phyloP scores from a whole-genome alignment of 2,797 vertebrate species.

The Onychomys arenicola region DNA sequence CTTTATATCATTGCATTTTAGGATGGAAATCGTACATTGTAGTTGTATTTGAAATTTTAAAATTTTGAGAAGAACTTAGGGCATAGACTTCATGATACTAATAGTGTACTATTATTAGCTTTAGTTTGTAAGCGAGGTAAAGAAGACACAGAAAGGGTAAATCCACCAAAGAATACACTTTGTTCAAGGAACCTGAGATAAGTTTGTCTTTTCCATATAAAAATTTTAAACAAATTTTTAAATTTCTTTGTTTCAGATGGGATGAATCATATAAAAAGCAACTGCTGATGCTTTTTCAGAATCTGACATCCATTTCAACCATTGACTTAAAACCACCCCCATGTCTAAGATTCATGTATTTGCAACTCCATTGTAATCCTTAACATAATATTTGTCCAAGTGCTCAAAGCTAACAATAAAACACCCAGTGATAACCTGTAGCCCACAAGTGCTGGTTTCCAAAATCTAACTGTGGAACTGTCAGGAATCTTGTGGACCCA shows the following conservation, averaged over 20 bases:
- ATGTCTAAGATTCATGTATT: not conserved
- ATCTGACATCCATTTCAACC: not conserved
- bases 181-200: not conserved
- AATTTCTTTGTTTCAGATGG: constrained; percentile 2
- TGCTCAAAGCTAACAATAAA: not conserved
- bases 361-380: not conserved
- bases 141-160: not conserved
- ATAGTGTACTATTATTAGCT: not conserved
- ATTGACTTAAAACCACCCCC: not conserved
- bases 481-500: not conserved
- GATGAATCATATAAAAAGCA: not conserved
- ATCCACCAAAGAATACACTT: not conserved
- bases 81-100: not conserved
- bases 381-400: not conserved
- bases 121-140: constrained; percentile 12
- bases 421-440: not conserved
- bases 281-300: not conserved
- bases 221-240: not conserved
- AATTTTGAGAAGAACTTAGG: not conserved
- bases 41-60: constrained; percentile 51
- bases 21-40: not conserved
- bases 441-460: not conserved
- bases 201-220: not conserved
- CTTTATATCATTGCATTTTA: constrained; percentile 28
- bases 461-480: not conserved